Conservation (phyloP, 1,140 invertebrate genomes). For the Sarcophaga peregrina region DNA sequence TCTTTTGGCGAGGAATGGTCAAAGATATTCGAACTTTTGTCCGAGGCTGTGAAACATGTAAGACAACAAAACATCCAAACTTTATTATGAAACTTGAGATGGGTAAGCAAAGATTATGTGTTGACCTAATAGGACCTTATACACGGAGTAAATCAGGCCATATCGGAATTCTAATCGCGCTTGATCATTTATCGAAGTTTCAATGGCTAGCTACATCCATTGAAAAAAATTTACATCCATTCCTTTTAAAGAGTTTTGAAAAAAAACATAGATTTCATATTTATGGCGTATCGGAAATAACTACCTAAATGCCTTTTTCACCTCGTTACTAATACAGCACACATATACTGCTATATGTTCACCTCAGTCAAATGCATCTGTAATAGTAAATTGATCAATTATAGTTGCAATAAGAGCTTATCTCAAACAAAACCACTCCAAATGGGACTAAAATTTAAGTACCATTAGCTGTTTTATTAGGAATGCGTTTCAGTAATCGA, state of each 20-base stretch:
- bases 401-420: slow-evolving; percentile 37
- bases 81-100: slow-evolving; percentile 25
- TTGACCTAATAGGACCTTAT: slow-evolving; percentile 38
- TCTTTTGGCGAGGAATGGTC: slow-evolving; percentile 42
- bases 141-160: slow-evolving; percentile 38
- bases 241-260: neutral
- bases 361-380: slow-evolving; percentile 14
- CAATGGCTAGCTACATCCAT: slow-evolving; percentile 24
- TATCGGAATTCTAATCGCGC: slow-evolving; percentile 35
- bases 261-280: slow-evolving; percentile 29
- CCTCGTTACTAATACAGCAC: neutral
- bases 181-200: slow-evolving; percentile 43
- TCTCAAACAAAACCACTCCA: neutral
- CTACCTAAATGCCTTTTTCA: slow-evolving; percentile 32
- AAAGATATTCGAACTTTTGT: slow-evolving; percentile 38
- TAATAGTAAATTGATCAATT: slow-evolving; percentile 18
- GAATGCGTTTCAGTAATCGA: neutral
- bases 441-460: slow-evolving; percentile 41
- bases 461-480: slow-evolving; percentile 45
- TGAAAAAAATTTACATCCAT: slow-evolving; percentile 6
- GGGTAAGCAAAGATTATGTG: slow-evolving; percentile 42
- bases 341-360: slow-evolving; percentile 18
- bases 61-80: slow-evolving; percentile 38
- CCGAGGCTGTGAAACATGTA: slow-evolving; percentile 42
- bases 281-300: slow-evolving; percentile 42